phyloP scores from a whole-genome alignment of 2,888 invertebrate genomes.

The Pyrocoelia pectoralis region DNA sequence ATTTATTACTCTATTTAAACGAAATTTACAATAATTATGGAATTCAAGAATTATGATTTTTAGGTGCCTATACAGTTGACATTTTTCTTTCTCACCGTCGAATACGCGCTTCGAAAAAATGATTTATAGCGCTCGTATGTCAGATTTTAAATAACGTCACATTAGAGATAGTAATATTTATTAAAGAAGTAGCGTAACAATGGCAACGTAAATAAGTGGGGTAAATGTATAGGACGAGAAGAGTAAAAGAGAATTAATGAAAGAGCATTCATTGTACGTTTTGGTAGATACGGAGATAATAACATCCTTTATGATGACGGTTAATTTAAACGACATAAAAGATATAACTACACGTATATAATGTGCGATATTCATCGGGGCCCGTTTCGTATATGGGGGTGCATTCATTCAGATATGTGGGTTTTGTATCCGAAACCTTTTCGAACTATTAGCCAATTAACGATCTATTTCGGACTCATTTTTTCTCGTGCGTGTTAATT shows the following conservation, averaged over 20 bases:
- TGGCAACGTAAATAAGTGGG: neutral
- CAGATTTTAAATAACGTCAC: no score
- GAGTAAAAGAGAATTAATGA: slow-evolving; percentile 7
- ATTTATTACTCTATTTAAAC: no score
- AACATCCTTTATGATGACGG: slow-evolving; percentile 27
- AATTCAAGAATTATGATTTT: no score
- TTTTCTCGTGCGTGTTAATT: neutral
- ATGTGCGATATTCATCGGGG: neutral
- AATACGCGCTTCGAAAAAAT: no score
- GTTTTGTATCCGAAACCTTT: neutral
- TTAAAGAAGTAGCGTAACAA: neutral
- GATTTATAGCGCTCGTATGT: no score
- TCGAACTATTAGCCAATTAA: neutral
- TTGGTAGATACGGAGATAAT: slow-evolving; percentile 14
- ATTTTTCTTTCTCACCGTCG: no score
- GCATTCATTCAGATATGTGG: neutral
- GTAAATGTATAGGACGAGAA: neutral
- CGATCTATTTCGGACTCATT: neutral
- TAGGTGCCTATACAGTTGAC: no score
- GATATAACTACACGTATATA: slow-evolving; percentile 9
- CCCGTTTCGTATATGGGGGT: neutral
- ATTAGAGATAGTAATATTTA: no score
- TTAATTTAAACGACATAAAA: slow-evolving; percentile 33
- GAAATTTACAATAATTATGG: no score
- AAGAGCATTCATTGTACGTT: neutral